Evolutionary conservation across 2,797 vertebrate genomes (phyloP), one percentile per base, ranked within the genome.

Genomic region (Anguilla marmorata): DNA sequence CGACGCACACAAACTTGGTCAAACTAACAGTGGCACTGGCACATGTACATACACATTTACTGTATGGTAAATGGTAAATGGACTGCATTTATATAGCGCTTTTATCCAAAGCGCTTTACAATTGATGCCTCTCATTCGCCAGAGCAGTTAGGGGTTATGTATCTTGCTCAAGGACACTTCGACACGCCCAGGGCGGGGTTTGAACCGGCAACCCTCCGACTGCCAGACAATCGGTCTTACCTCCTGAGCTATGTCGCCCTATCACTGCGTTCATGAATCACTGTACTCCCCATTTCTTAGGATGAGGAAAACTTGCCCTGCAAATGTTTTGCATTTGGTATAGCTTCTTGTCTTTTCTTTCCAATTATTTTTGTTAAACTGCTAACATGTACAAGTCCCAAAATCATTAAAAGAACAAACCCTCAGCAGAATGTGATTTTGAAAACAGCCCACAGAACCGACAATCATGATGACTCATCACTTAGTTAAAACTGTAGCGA

Each of bases 231-330:
- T n/a, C n/a, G n/a, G n/a, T n/a, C n/a, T n/a, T n/a, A n/a, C n/a
- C n/a, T n/a, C n/a, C n/a, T n/a, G n/a, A n/a, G n/a, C n/a, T n/a
- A n/a, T n/a, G n/a, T n/a, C n/a, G n/a, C n/a, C n/a, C n/a, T n/a
- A 30, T 27, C n/a, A 30, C n/a, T 41, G 33, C 86, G 89, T 91
- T 90, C 93, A 91, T 91, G 92, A 93, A 92, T 90, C 90, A 87
- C 90, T 85, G 16, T 30, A n/a, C n/a, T 50, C 24, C 79, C 21
- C 21, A 48, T 82, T 50, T 24, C 41, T 80, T 19, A 45, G 41
- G 41, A 3, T 45, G 16, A 79, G 33, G 4, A 12, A 3, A 37
- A 24, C 76, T 12, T 76, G 11, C 14, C 2, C 33, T 50, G 45
- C 41, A 24, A 8, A 5, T 9, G 1, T n/a, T 19, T n/a, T 0